These are phyloP conservation scores for Sebastes minor DNA, from an alignment of 2,797 vertebrate genomes.

Conservation along the genomic window DNA sequence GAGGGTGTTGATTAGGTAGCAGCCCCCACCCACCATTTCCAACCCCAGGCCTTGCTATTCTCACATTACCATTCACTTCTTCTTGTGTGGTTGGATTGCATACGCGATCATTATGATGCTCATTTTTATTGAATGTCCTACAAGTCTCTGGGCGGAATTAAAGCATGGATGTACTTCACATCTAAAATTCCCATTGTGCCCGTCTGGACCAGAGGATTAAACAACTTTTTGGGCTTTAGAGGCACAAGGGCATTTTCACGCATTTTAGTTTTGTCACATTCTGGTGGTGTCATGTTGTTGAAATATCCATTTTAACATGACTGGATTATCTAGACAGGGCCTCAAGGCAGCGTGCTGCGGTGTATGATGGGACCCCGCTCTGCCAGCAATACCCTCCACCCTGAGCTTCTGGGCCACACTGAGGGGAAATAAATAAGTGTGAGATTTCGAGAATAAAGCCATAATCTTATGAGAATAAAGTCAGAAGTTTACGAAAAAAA, in stretches of 20 bases:
- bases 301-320: slow-evolving; percentile 16
- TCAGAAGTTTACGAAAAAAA: no score
- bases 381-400: background rate
- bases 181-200: background rate
- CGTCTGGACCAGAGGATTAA: slow-evolving; percentile 17
- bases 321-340: background rate
- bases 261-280: slow-evolving; percentile 26
- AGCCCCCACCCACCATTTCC: slow-evolving; percentile 36
- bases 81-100: slow-evolving; percentile 6
- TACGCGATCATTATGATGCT: slow-evolving; percentile 13
- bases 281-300: slow-evolving; percentile 3
- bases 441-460: background rate
- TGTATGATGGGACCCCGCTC: background rate
- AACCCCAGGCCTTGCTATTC: slow-evolving; percentile 29
- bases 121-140: slow-evolving; percentile 4
- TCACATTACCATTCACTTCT: slow-evolving; percentile 16
- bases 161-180: slow-evolving; percentile 13
- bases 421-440: background rate
- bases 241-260: slow-evolving; percentile 7
- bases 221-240: slow-evolving; percentile 1
- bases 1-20: slow-evolving; percentile 68
- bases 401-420: background rate
- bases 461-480: no score
- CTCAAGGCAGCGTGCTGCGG: background rate
- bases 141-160: background rate